Conservation (phyloP, 2,113 vertebrate genomes). For the Guaruba guarouba region DNA sequence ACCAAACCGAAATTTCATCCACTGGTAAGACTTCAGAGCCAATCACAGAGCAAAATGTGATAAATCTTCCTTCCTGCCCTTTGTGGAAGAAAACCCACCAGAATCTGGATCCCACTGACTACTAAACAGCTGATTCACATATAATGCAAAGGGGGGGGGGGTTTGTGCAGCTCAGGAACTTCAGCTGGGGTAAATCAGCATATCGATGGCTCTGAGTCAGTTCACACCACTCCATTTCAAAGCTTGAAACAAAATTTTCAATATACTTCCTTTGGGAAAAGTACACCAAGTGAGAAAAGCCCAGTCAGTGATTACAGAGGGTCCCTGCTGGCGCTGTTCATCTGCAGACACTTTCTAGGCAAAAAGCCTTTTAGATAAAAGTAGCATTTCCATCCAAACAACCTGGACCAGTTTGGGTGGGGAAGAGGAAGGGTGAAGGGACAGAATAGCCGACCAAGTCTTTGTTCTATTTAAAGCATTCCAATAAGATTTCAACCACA, state of each 20-base stretch:
- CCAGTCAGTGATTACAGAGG: neutral
- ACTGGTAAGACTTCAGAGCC: neutral
- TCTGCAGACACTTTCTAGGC: neutral
- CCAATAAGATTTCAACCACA: slow-evolving; percentile 11
- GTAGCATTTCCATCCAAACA: neutral
- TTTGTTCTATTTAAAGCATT: slow-evolving; percentile 49
- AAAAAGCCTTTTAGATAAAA: slow-evolving; percentile 18
- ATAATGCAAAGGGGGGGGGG: accelerated
- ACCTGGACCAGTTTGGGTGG: neutral
- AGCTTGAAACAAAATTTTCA: neutral
- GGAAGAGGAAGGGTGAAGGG: neutral
- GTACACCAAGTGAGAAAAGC: neutral
- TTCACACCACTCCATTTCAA: neutral
- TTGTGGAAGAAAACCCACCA: neutral
- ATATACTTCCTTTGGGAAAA: neutral
- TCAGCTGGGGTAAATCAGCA: neutral
- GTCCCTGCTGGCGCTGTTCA: neutral
- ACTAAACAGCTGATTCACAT: neutral
- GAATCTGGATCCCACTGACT: neutral
- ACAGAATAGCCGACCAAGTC: neutral
- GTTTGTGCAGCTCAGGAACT: neutral
- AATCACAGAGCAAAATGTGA: neutral
- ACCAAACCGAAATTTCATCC: accelerated
- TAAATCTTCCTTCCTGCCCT: neutral
- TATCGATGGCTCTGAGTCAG: neutral